Percentiles rank a stretch among this genome's conserved stretches.
phyloP scores from a whole-genome alignment of 2,113 vertebrate genomes.

The Tylochromis polylepis region DNA sequence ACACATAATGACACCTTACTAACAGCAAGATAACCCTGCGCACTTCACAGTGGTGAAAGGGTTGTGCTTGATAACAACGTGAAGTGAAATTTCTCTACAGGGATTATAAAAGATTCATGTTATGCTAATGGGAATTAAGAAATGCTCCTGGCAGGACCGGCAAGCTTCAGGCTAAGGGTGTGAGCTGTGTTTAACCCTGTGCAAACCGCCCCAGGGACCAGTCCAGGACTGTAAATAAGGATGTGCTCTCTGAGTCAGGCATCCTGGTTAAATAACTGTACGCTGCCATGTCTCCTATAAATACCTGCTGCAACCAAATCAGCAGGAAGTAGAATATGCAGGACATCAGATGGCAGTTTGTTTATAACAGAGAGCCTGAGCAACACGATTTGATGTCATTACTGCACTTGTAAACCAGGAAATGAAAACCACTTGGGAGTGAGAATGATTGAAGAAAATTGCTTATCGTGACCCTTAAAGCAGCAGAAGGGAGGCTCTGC shows the following conservation, averaged over 20 bases:
- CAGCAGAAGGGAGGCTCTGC: not conserved
- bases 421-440: slow-evolving; percentile 1
- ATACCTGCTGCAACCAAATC: slow-evolving; percentile 19
- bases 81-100: not conserved
- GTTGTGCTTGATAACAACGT: not conserved
- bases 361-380: not conserved
- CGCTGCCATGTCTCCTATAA: slow-evolving; percentile 29
- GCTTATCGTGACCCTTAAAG: not conserved
- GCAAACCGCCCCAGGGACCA: not conserved
- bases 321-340: not conserved
- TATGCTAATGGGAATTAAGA: not conserved
- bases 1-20: not conserved
- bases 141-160: not conserved
- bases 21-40: not conserved
- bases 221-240: slow-evolving; percentile 49
- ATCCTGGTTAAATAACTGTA: slow-evolving; percentile 28
- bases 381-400: not conserved
- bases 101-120: slow-evolving; percentile 11
- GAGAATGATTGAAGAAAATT: not conserved
- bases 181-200: slow-evolving; percentile 20
- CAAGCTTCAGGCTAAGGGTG: not conserved
- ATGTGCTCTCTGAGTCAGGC: slow-evolving; percentile 39
- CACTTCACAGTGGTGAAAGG: not conserved
- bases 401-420: slow-evolving; percentile 10
- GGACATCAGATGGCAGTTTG: not conserved